Percentiles rank a stretch among this genome's conserved stretches.
Evolutionary conservation across 2,888 invertebrate species (phyloP).

Genomic region (Plagodis pulveraria): DNA sequence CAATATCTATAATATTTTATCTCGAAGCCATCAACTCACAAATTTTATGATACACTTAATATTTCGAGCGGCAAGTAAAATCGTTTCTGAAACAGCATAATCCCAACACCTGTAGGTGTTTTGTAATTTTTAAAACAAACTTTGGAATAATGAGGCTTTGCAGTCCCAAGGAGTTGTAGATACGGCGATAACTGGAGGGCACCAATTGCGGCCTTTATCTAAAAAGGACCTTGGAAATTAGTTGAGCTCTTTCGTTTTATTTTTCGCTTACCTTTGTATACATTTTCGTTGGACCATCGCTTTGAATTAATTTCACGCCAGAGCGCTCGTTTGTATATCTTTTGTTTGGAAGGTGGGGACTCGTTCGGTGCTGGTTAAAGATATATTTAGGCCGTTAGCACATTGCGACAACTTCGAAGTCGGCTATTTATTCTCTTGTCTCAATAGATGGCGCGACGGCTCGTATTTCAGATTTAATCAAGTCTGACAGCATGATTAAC

Average conservation of each 20-base stretch:
- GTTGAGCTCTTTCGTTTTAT: constrained; percentile 70
- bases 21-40: constrained; percentile 46
- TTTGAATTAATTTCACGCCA: constrained; percentile 78
- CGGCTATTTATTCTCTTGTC: constrained; percentile 76
- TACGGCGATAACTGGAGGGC: constrained; percentile 59
- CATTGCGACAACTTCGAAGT: constrained; percentile 74
- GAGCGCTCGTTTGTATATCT: constrained; percentile 74
- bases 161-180: constrained; percentile 39
- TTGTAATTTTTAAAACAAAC: constrained; percentile 37
- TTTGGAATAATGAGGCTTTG: constrained; percentile 39
- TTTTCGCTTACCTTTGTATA: constrained; percentile 76
- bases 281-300: constrained; percentile 73
- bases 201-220: constrained; percentile 66
- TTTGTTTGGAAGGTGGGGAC: constrained; percentile 71
- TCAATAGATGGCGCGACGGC: constrained; percentile 69
- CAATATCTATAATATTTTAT: constrained; percentile 58
- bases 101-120: constrained; percentile 37
- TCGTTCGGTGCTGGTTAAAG: constrained; percentile 66
- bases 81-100: constrained; percentile 37
- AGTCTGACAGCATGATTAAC: constrained; percentile 76
- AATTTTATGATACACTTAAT: constrained; percentile 40
- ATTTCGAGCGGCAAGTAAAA: constrained; percentile 39
- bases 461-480: constrained; percentile 80
- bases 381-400: constrained; percentile 77
- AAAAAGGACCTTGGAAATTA: constrained; percentile 69